Conservation (phyloP, 1,140 invertebrate species). For the Mylabris phalerata region DNA sequence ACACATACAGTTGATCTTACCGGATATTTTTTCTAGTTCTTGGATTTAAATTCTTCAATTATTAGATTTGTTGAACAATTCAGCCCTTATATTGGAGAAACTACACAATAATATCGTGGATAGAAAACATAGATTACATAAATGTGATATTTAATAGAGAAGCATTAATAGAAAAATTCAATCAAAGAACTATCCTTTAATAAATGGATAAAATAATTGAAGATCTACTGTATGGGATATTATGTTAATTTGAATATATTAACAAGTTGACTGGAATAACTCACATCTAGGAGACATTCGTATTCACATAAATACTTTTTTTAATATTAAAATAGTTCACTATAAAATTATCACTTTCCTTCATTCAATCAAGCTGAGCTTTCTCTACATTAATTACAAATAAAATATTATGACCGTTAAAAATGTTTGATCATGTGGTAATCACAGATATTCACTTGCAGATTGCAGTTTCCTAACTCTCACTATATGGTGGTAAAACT, state of each 20-base stretch:
- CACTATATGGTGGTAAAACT: slow-evolving; percentile 40
- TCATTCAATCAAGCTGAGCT: slow-evolving; percentile 38
- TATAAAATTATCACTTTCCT: slow-evolving; percentile 43
- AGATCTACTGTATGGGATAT: not conserved
- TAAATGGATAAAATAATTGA: not conserved
- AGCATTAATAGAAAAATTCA: too few relatives aligned
- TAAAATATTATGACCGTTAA: slow-evolving; percentile 35
- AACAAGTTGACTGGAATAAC: slow-evolving; percentile 37
- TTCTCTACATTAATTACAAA: slow-evolving; percentile 31
- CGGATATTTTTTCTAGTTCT: too few relatives aligned
- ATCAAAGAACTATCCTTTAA: not conserved
- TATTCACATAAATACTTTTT: slow-evolving; percentile 34
- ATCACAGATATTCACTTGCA: slow-evolving; percentile 44
- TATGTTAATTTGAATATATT: slow-evolving; percentile 3
- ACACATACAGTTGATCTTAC: too few relatives aligned
- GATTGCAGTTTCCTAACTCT: slow-evolving; percentile 42
- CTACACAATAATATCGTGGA: too few relatives aligned
- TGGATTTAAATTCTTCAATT: too few relatives aligned
- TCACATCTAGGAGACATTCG: slow-evolving; percentile 37
- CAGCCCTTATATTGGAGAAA: too few relatives aligned
- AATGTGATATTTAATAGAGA: too few relatives aligned
- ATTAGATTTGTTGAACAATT: too few relatives aligned
- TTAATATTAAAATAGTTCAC: slow-evolving; percentile 37
- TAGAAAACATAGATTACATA: too few relatives aligned
- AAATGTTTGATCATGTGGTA: slow-evolving; percentile 41